Percentiles rank a stretch among this genome's conserved stretches.
These are phyloP conservation scores for Macrochelys suwanniensis DNA, from an alignment of 2,797 vertebrate genomes.

Conservation along the genomic window DNA sequence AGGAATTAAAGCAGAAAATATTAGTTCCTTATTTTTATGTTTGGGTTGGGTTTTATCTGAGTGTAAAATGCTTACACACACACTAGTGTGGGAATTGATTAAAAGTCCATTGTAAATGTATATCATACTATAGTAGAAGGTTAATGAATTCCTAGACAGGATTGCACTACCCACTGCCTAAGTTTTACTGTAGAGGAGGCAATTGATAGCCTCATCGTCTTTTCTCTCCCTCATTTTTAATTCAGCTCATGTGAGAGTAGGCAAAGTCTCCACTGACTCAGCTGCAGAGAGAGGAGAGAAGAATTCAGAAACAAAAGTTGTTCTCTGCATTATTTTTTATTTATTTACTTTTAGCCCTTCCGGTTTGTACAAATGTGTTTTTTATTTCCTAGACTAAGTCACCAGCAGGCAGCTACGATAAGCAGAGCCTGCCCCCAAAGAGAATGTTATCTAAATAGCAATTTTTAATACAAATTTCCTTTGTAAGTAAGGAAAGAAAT, in stretches of 20 bases:
- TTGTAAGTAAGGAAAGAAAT: constrained; percentile 67
- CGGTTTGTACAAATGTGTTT: constrained; percentile 6
- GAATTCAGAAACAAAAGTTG: neutral
- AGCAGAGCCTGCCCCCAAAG: constrained; percentile 17
- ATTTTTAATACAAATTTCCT: constrained; percentile 31
- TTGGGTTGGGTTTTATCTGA: constrained; percentile 22
- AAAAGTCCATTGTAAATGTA: neutral
- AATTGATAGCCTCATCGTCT: neutral
- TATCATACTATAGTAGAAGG: neutral
- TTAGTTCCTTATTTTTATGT: neutral
- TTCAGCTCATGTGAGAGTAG: neutral
- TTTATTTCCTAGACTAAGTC: constrained; percentile 1
- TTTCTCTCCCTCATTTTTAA: neutral
- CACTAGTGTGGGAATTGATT: neutral
- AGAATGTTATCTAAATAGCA: constrained; percentile 76
- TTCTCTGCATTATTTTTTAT: neutral
- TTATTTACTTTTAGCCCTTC: neutral
- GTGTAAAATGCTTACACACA: neutral
- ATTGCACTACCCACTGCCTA: neutral
- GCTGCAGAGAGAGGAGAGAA: neutral
- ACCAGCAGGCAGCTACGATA: constrained; percentile 60
- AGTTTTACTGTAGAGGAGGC: constrained; percentile 27
- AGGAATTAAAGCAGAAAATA: neutral
- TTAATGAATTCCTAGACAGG: constrained; percentile 17
- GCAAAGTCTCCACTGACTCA: neutral